Evolutionary conservation across 1,140 invertebrate genomes (phyloP).

Genomic region (Eurosta solidaginis): DNA sequence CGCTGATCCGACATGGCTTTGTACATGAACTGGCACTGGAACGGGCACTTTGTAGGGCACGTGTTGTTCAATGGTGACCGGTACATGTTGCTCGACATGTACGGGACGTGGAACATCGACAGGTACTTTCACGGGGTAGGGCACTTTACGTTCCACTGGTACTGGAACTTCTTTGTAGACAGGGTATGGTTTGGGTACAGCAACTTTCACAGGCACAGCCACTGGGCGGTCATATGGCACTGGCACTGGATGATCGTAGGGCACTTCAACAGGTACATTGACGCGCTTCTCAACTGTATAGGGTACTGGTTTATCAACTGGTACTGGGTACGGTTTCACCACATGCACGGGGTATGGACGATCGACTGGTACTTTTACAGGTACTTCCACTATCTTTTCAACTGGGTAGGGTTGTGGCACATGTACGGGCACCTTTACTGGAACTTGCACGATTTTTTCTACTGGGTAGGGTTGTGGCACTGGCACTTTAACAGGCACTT

Average conservation of each 20-base stretch:
- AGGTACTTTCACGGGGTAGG: conserved; percentile 66
- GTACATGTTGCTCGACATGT: conserved; percentile 66
- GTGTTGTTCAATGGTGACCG: conserved; percentile 64
- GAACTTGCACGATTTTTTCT: conserved; percentile 52
- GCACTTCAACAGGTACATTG: conserved; percentile 65
- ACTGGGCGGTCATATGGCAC: conserved; percentile 65
- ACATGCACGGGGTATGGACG: conserved; percentile 63
- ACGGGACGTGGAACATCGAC: conserved; percentile 67
- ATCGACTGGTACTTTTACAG: conserved; percentile 62
- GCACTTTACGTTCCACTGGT: conserved; percentile 67
- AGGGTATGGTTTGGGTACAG: conserved; percentile 63
- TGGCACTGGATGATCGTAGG: conserved; percentile 66
- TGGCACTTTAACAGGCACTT: conserved; percentile 61
- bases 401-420: conserved; percentile 62
- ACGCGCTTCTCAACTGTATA: conserved; percentile 66
- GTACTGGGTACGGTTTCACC: conserved; percentile 59
- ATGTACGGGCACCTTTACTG: conserved; percentile 63
- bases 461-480: conserved; percentile 61
- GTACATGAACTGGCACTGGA: conserved; percentile 63
- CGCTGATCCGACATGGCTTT: conserved; percentile 49
- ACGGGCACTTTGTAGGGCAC: conserved; percentile 68
- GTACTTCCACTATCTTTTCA: conserved; percentile 52
- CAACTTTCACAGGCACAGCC: conserved; percentile 63
- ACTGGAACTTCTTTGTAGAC: conserved; percentile 65
- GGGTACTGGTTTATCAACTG: conserved; percentile 66